Percentiles rank a stretch among this genome's conserved stretches.
These are phyloP conservation scores for Pristionchus pacificus DNA, from an alignment of 1,140 invertebrate genomes.

Conservation along the genomic window DNA sequence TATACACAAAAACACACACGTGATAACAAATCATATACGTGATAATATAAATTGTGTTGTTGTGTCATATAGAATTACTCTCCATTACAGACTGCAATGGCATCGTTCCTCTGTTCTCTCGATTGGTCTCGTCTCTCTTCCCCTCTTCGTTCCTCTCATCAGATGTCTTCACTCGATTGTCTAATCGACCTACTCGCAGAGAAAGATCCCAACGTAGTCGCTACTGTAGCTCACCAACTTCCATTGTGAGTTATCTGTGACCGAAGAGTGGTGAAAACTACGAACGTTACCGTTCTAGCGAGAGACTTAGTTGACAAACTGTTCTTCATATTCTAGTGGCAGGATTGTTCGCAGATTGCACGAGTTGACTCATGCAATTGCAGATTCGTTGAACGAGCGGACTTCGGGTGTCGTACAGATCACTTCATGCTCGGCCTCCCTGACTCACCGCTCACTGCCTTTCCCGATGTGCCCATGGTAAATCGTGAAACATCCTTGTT, in stretches of 20 bases:
- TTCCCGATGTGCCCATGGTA: constrained; percentile 8
- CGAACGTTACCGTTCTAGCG: neutral
- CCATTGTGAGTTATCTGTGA: neutral
- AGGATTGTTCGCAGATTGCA: neutral
- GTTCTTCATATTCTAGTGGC: neutral
- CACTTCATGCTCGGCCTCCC: neutral
- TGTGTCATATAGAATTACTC: too few relatives aligned
- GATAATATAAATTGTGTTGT: too few relatives aligned
- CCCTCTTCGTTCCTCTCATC: neutral
- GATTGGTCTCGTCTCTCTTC: neutral
- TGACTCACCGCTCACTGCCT: neutral
- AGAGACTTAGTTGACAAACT: constrained; percentile 8
- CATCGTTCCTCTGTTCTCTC: constrained; percentile 9
- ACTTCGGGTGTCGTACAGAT: neutral
- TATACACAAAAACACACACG: too few relatives aligned
- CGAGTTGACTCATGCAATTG: constrained; percentile 1
- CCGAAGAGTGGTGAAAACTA: neutral
- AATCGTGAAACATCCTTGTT: neutral
- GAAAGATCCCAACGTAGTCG: constrained; percentile 3
- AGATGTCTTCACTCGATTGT: neutral
- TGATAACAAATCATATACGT: too few relatives aligned
- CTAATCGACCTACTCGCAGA: constrained; percentile 3
- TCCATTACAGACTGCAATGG: constrained; percentile 1
- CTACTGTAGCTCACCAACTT: neutral
- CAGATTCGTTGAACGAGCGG: neutral